A percentile compares a stretch with the other conserved stretches of the same genome.
Conservation (phyloP, 2,113 vertebrate genomes). For the Eclectus roratus region DNA sequence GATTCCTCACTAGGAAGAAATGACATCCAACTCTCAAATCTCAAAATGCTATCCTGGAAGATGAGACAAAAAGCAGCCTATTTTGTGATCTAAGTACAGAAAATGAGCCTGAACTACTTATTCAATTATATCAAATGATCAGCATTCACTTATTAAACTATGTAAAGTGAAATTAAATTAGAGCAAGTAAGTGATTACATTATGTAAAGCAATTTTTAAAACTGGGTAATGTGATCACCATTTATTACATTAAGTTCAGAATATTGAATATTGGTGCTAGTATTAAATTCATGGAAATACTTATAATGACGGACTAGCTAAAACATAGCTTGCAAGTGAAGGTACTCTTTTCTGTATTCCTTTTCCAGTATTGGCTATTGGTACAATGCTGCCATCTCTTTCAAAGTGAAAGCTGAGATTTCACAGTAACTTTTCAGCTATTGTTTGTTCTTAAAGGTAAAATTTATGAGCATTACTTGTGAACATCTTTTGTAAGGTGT, state of each 20-base stretch:
- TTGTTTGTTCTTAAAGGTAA: background rate
- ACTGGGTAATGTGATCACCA: constrained; percentile 10
- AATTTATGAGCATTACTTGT: background rate
- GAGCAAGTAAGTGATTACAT: constrained; percentile 37
- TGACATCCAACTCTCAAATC: background rate
- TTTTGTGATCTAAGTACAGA: background rate
- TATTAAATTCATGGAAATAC: background rate
- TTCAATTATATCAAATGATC: constrained; percentile 51
- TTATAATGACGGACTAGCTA: background rate
- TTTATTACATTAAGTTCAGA: constrained; percentile 32
- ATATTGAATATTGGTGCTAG: background rate
- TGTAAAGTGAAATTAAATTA: constrained; percentile 56
- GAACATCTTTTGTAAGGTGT: background rate
- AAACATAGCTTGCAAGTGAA: background rate
- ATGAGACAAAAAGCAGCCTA: background rate
- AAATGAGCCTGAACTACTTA: constrained; percentile 10
- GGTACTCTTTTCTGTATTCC: background rate
- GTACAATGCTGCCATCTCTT: background rate
- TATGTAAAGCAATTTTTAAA: constrained; percentile 39
- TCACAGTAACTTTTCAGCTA: background rate
- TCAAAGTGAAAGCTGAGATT: background rate
- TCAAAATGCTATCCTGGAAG: background rate
- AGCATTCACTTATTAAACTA: constrained; percentile 44
- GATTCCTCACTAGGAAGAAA: background rate
- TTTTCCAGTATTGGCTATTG: background rate